These are phyloP conservation scores for Eptatretus atami DNA, from an alignment of 2,797 vertebrate genomes.

Conservation along the genomic window DNA sequence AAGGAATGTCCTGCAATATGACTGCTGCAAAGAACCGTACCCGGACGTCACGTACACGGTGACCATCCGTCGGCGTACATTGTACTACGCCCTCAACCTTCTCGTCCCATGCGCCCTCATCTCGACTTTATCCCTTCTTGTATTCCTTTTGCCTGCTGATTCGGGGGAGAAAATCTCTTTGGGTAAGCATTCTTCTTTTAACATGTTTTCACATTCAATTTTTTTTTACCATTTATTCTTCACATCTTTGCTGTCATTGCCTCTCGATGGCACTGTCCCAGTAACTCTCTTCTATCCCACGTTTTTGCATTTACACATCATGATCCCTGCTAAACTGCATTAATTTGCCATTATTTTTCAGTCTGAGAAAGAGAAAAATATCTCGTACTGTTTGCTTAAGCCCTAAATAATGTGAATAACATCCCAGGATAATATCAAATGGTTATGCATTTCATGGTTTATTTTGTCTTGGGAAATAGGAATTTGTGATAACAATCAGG, in stretches of 20 bases:
- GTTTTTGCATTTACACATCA: too few relatives aligned
- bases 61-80: conserved; percentile 42
- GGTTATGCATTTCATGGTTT: too few relatives aligned
- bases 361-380: too few relatives aligned
- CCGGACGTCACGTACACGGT: conserved; percentile 60
- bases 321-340: too few relatives aligned
- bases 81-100: conserved; percentile 57
- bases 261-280: too few relatives aligned
- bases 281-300: too few relatives aligned
- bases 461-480: too few relatives aligned
- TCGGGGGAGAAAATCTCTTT: conserved; percentile 69
- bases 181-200: conserved; percentile 15
- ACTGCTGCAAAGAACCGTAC: conserved; percentile 62
- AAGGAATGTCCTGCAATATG: conserved; percentile 50
- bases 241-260: neutral
- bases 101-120: conserved; percentile 60
- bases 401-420: too few relatives aligned
- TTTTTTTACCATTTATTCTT: neutral
- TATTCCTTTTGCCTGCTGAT: conserved; percentile 59
- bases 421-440: too few relatives aligned
- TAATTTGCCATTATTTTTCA: too few relatives aligned
- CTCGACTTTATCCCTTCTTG: conserved; percentile 45
- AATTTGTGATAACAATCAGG: too few relatives aligned
- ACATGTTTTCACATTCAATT: neutral
- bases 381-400: too few relatives aligned